Base-by-base conservation (phyloP, 1,140 invertebrate species). In the Hycleus phaleratus region DNA sequence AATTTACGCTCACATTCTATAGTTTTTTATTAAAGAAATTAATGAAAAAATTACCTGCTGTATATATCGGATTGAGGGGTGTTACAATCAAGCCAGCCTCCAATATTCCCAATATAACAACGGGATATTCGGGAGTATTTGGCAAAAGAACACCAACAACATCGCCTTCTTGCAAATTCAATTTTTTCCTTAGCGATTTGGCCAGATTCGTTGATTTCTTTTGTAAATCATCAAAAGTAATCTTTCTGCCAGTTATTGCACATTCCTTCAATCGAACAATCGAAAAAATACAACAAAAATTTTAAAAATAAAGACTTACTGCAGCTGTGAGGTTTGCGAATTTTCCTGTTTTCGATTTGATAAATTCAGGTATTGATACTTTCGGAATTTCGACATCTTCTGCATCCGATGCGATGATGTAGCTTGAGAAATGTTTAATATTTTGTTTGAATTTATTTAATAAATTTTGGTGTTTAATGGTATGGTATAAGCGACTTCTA, bases 1-100 rank as follows among this genome's bases (percentile, higher is more conserved):
- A 50, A 48, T 48, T 48, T 18, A 18, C 18, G 18, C 18, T 18
- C 18, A 18, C 18, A 18, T 18, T 18, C 18, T 1, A 18, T 18
- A 18, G 18, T 18, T 18, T 18, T 18, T 18, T 18, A 18, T 18
- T 18, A 18, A 18, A 18, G 18, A 18, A 18, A 18, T 18, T 18
- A 18, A 9, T 32, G 38, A 25, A 49, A 42, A n/a, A 43, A 49
- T 47, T 46, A 9, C 38, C n/a, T 39, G 82, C 61, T 4, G 87
- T 93, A 66, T 92, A 95, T 39, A 84, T 70, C 1, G 90, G 88
- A 77, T 93, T 95, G 0, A 90, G 76, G 1, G 89, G 85, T 6
- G 89, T 90, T 4, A 87, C 79, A 6, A 84, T 66, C 0, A 86
- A 76, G 0, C 89, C 90, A 18, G 85, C 83, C 61, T 84, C 79